phyloP scores from a whole-genome alignment of 2,797 vertebrate genomes.

The Lateolabrax maculatus region DNA sequence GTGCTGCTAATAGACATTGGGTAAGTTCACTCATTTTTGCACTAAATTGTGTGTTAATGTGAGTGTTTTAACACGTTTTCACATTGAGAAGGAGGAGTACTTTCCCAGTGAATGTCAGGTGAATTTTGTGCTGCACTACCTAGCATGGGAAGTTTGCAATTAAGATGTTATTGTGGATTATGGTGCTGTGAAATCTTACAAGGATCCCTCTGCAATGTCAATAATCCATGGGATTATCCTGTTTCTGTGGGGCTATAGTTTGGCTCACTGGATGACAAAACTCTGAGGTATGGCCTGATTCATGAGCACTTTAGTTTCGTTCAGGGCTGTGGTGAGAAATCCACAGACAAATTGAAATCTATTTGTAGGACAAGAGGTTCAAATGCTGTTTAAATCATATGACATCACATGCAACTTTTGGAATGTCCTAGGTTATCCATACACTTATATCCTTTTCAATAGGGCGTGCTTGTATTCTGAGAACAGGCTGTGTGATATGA shows the following conservation, averaged over 20 bases:
- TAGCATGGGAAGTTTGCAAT: conserved; percentile 55
- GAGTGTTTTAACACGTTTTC: conserved; percentile 16
- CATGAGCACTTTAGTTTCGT: conserved; percentile 6
- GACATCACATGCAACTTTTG: not conserved
- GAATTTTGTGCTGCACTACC: conserved; percentile 18
- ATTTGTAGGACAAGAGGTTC: not conserved
- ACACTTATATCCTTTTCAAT: not conserved
- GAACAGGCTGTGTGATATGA: conserved; percentile 14
- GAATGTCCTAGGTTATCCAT: not conserved
- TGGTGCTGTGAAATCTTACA: conserved; percentile 69
- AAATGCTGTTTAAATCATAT: not conserved
- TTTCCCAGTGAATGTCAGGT: conserved; percentile 30
- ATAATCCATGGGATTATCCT: conserved; percentile 77
- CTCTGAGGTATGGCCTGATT: conserved; percentile 17
- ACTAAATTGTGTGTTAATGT: not conserved
- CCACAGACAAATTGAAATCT: not conserved
- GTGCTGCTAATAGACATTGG: conserved; percentile 28
- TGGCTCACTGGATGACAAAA: conserved; percentile 50
- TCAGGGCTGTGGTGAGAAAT: conserved; percentile 6
- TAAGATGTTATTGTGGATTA: conserved; percentile 72
- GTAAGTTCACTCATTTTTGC: conserved; percentile 57
- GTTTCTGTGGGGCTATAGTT: conserved; percentile 55
- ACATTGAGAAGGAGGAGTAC: not conserved
- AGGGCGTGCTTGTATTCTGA: conserved; percentile 6
- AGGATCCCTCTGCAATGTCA: conserved; percentile 72